A percentile compares a stretch with the other conserved stretches of the same genome.
phyloP scores from a whole-genome alignment of 2,888 invertebrate species.

The Hofmannophila pseudospretella region DNA sequence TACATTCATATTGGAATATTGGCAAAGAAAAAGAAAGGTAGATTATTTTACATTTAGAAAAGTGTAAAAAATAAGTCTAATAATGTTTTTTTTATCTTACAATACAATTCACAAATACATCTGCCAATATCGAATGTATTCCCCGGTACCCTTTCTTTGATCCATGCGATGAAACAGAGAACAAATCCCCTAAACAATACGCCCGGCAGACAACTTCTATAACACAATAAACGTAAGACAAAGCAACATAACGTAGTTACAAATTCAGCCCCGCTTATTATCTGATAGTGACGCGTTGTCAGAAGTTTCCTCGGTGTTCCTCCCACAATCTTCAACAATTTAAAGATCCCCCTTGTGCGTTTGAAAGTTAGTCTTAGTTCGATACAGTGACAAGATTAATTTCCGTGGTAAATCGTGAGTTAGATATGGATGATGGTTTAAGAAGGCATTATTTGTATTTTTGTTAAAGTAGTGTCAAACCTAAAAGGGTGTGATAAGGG shows the following conservation, averaged over 20 bases:
- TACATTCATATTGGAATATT: no score
- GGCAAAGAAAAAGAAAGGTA: no score
- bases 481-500: no score
- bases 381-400: conserved; percentile 44
- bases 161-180: not conserved
- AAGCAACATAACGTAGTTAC: conserved; percentile 31
- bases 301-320: conserved; percentile 46
- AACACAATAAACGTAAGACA: conserved; percentile 2
- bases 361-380: conserved; percentile 49
- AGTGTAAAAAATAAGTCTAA: no score
- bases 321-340: conserved; percentile 45
- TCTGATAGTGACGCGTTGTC: conserved; percentile 69
- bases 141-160: no score
- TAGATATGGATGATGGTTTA: not conserved
- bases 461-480: no score
- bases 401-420: conserved; percentile 25
- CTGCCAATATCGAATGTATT: no score
- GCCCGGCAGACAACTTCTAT: not conserved
- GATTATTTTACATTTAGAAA: no score
- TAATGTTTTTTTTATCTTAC: no score
- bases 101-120: no score
- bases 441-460: no score
- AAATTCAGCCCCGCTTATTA: conserved; percentile 58
- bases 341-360: conserved; percentile 63
- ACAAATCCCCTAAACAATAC: not conserved